Conservation (phyloP, 23 tunicate genomes). For the Oikopleura vanhoeffeni region DNA sequence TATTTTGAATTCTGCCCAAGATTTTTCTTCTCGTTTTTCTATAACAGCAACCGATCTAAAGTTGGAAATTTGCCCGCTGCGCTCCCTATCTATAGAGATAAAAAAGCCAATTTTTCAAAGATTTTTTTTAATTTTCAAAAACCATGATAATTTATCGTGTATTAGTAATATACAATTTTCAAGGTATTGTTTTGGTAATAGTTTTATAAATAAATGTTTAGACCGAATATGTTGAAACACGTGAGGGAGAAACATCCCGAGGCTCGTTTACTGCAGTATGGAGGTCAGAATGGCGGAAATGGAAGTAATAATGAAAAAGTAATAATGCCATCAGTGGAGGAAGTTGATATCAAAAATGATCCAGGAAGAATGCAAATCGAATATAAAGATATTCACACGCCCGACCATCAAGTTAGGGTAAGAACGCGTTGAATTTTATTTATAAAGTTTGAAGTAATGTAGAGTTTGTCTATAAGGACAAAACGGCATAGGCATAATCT, state of each 20-base stretch:
- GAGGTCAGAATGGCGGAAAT: not conserved
- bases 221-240: slow-evolving; percentile 8
- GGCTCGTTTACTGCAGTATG: not conserved
- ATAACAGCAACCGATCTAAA: too few species aligned
- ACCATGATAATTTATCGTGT: not conserved
- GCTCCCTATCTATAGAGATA: too few species aligned
- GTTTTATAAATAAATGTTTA: too few species aligned
- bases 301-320: not conserved
- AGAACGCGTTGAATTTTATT: too few species aligned
- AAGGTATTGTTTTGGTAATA: too few species aligned
- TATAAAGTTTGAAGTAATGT: too few species aligned
- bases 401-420: not conserved
- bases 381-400: not conserved
- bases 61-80: too few species aligned
- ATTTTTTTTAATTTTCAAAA: not conserved
- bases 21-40: too few species aligned
- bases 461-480: too few species aligned
- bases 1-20: too few species aligned
- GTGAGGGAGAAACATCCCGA: slow-evolving; percentile 15
- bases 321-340: too few species aligned
- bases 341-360: not conserved
- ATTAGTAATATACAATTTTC: not conserved
- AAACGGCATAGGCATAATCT: too few species aligned
- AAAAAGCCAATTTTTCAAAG: not conserved
- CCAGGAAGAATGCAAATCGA: not conserved